phyloP scores from a whole-genome alignment of 1,140 invertebrate species.

The Aphelinus atriplicis region DNA sequence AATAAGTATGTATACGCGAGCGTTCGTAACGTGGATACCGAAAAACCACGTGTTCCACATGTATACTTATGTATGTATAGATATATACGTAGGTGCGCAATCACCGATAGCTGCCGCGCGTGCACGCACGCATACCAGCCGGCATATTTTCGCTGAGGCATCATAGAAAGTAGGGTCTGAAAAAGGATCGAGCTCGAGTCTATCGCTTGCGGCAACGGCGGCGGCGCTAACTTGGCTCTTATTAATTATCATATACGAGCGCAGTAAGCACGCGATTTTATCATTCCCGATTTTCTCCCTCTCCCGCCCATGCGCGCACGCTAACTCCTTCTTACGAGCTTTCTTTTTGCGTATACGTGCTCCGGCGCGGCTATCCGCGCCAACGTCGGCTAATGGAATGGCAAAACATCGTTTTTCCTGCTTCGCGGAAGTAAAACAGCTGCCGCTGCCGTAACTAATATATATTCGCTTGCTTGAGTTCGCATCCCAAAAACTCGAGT shows the following conservation, averaged over 20 bases:
- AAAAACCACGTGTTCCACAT: too few relatives aligned
- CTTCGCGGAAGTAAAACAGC: slow-evolving; percentile 17
- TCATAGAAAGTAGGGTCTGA: slow-evolving; percentile 4
- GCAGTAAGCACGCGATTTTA: slow-evolving; percentile 34
- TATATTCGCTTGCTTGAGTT: too few relatives aligned
- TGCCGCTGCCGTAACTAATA: background rate
- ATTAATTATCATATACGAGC: slow-evolving; percentile 22
- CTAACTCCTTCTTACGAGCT: too few relatives aligned
- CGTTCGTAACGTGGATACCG: too few relatives aligned
- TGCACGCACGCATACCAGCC: too few relatives aligned
- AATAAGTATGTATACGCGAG: too few relatives aligned
- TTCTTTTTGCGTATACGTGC: background rate
- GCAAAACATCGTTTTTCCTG: slow-evolving; percentile 8
- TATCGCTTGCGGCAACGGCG: too few relatives aligned
- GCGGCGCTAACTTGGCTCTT: background rate
- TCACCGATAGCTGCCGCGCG: too few relatives aligned
- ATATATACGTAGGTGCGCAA: too few relatives aligned
- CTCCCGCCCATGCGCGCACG: background rate
- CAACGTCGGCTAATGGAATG: background rate
- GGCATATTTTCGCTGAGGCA: background rate
- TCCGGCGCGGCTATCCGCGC: background rate
- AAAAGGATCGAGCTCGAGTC: too few relatives aligned
- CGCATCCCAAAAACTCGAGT: too few relatives aligned
- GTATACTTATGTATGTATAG: too few relatives aligned
- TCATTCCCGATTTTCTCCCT: slow-evolving; percentile 4